phyloP scores from a whole-genome alignment of 2,888 invertebrate genomes.

The Tenthredo scrophulariae region DNA sequence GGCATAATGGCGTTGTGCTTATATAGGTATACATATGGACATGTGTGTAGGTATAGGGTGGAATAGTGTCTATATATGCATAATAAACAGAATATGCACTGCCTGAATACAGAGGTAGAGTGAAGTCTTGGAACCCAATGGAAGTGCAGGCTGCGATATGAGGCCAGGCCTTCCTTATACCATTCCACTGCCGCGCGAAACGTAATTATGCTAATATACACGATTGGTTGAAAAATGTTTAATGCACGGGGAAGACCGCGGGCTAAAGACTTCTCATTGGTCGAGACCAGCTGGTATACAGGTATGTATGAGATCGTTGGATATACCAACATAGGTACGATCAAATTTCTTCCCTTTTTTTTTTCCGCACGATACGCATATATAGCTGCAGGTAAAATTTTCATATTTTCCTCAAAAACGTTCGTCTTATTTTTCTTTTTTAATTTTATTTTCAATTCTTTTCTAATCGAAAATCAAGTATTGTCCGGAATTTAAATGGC shows the following conservation, averaged over 20 bases:
- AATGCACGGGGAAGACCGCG: slow-evolving; percentile 73
- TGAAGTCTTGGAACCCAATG: slow-evolving; percentile 11
- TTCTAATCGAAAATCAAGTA: too few relatives aligned
- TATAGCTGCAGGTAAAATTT: too few relatives aligned
- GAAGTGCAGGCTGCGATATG: neutral
- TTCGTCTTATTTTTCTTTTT: too few relatives aligned
- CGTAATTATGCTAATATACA: slow-evolving; percentile 77
- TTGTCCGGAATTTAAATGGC: too few relatives aligned
- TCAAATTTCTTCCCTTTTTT: too few relatives aligned
- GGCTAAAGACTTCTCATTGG: slow-evolving; percentile 65
- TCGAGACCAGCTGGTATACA: neutral
- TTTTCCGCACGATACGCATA: too few relatives aligned
- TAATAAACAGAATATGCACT: neutral
- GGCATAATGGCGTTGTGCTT: neutral
- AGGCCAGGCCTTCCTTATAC: slow-evolving; percentile 24
- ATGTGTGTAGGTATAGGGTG: neutral
- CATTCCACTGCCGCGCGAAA: slow-evolving; percentile 64
- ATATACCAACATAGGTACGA: too few relatives aligned
- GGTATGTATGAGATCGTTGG: too few relatives aligned
- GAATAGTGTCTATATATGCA: neutral
- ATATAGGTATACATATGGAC: neutral
- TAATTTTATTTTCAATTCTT: too few relatives aligned
- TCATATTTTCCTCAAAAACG: too few relatives aligned
- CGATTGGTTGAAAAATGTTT: slow-evolving; percentile 76
- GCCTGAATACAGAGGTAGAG: neutral